Evolutionary conservation across 2,797 vertebrate species (phyloP), one percentile per base, ranked within the genome.

Genomic region (Poecilia velifera): DNA sequence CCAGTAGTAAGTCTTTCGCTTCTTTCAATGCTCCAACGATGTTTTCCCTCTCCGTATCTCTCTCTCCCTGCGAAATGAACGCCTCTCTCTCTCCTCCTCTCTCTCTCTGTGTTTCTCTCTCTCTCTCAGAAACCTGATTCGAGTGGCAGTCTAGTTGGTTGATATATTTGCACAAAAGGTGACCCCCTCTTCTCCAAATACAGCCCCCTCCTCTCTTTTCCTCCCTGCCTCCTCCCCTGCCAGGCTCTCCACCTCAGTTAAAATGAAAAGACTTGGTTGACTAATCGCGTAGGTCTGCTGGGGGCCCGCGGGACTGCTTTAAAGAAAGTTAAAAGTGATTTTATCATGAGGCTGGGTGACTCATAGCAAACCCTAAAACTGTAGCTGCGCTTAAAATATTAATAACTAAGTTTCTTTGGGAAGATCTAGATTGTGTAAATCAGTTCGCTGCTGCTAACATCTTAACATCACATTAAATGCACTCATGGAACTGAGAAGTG

Each of bases 161-260:
- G 94, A 95, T 96, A 94, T 96, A 95, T 96, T 94, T 94, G 93
- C 94, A 96, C 95, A 96, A 96, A 96, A 96, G 95, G 94, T 96
- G 92, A 94, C 92, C 94, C 94, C 87, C 91, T 74, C 81, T 72
- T 83, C 79, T 43, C 68, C 80, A 47, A 49, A 75, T 57, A 39
- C 82, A 79, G 1, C 78, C 82, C 22, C 76, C 41, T 43, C 6
- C 70, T 22, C 34, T 10, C 76, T n/a, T 76, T 76, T 78, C 20
- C 78, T 47, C 71, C 4, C 76, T 22, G 78, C 31, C 71, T 78
- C 87, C 68, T 77, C 46, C 87, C 62, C 81, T 45, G 20, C 79
- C 45, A 9, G 81, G 64, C 81, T 74, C 90, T 72, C 90, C 20
- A 74, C 45, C 86, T 81, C 88, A 72, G 85, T 74, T 82, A 74